A percentile compares a stretch with the other conserved stretches of the same genome.
Evolutionary conservation across 2,113 vertebrate species (phyloP).

Genomic region (Silurus asotus): DNA sequence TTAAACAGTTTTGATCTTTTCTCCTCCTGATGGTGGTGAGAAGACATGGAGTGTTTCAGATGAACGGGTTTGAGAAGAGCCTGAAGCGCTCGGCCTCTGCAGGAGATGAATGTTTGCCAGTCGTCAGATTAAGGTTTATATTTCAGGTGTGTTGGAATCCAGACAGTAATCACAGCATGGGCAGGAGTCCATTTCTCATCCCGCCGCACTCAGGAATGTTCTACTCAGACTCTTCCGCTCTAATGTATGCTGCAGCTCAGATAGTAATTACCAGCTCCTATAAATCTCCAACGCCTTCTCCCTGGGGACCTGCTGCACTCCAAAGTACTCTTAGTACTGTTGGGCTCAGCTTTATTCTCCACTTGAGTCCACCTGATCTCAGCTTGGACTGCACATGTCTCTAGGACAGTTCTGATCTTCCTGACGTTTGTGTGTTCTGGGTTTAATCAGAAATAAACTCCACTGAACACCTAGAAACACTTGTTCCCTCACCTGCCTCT

Average conservation of each 20-base stretch:
- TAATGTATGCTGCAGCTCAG: constrained; percentile 22
- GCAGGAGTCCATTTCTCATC: constrained; percentile 30
- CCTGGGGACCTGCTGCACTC: neutral
- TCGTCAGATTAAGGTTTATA: constrained; percentile 22
- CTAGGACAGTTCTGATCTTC: neutral
- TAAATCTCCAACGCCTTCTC: constrained; percentile 26
- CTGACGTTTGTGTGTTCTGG: neutral
- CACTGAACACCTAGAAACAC: neutral
- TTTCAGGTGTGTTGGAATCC: constrained; percentile 46
- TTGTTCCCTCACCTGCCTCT: neutral
- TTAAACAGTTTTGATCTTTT: neutral
- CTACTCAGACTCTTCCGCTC: constrained; percentile 14
- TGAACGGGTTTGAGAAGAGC: constrained; percentile 2
- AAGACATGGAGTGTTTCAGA: constrained; percentile 3
- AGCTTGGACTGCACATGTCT: neutral
- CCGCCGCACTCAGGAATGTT: neutral
- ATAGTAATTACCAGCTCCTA: constrained; percentile 27
- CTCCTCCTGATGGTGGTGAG: neutral
- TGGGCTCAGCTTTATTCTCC: constrained; percentile 1
- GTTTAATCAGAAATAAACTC: neutral
- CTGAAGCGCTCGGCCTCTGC: neutral
- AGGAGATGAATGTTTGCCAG: constrained; percentile 22
- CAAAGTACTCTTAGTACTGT: neutral
- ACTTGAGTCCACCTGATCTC: neutral
- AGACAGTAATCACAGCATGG: constrained; percentile 39